phyloP scores from a whole-genome alignment of 2,888 invertebrate species.

The Copidosoma aretas region DNA sequence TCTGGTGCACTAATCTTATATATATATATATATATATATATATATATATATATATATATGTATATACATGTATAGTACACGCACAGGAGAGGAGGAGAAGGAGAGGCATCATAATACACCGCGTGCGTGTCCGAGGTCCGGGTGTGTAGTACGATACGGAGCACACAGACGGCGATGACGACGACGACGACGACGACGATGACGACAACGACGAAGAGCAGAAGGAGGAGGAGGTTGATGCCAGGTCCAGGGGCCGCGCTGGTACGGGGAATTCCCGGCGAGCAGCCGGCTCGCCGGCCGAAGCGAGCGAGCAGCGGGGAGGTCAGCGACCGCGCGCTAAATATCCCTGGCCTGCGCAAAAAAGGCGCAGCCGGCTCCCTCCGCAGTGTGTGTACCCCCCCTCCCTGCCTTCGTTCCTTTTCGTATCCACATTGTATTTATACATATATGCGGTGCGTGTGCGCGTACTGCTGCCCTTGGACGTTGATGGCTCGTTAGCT shows the following conservation, averaged over 20 bases:
- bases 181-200: no score
- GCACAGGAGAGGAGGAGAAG: not conserved
- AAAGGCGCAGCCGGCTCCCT: conserved; percentile 53
- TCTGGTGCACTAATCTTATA: not conserved
- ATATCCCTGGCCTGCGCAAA: conserved; percentile 61
- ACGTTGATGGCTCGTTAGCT: conserved; percentile 36
- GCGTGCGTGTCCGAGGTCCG: conserved; percentile 47
- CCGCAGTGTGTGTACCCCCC: conserved; percentile 41
- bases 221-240: conserved; percentile 51
- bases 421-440: not conserved
- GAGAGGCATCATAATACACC: conserved; percentile 21
- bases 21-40: no score
- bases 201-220: no score
- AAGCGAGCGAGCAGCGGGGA: conserved; percentile 51
- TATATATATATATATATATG: no score
- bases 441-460: not conserved
- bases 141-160: conserved; percentile 6
- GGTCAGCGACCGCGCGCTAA: conserved; percentile 62
- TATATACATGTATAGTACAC: no score
- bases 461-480: not conserved
- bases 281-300: conserved; percentile 38
- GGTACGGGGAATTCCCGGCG: conserved; percentile 57
- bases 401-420: not conserved
- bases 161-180: no score
- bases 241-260: conserved; percentile 60